Conservation (phyloP, 2,113 vertebrate species). For the Pachypanchax playfairii region DNA sequence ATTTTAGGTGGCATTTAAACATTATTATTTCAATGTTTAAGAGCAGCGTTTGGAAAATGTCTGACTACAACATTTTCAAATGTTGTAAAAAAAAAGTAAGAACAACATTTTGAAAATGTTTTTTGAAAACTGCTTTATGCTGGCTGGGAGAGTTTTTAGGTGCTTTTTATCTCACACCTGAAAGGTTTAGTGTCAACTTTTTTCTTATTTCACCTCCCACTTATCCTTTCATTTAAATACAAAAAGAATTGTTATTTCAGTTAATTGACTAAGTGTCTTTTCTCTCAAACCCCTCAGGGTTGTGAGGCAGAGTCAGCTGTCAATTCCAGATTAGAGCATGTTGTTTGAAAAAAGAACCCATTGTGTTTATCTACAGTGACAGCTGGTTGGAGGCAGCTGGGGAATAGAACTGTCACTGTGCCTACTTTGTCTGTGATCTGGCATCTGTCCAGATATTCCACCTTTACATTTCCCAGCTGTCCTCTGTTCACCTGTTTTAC, state of each 20-base stretch:
- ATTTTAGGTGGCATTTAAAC: too few relatives aligned
- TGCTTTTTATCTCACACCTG: background rate
- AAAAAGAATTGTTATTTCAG: constrained; percentile 44
- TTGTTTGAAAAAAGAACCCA: constrained; percentile 59
- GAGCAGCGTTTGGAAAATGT: too few relatives aligned
- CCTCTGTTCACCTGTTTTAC: background rate
- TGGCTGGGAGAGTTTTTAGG: too few relatives aligned
- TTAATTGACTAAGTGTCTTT: constrained; percentile 60
- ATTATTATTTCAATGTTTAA: too few relatives aligned
- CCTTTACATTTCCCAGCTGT: constrained; percentile 34
- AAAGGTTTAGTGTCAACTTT: background rate
- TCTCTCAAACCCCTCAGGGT: constrained; percentile 45
- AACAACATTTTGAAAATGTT: too few relatives aligned
- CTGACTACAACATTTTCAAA: too few relatives aligned
- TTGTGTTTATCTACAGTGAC: constrained; percentile 72
- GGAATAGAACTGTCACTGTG: constrained; percentile 69
- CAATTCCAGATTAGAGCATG: constrained; percentile 66
- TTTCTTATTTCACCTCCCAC: constrained; percentile 15
- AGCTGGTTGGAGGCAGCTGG: constrained; percentile 68
- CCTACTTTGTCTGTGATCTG: constrained; percentile 67
- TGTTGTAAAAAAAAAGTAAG: too few relatives aligned
- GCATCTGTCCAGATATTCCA: constrained; percentile 60
- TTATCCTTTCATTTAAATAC: constrained; percentile 33
- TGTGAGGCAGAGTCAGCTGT: constrained; percentile 63
- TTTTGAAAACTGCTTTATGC: too few relatives aligned